These are phyloP conservation scores for Microtus ochrogaster DNA, from an alignment of 2,113 vertebrate species.

Conservation along the genomic window DNA sequence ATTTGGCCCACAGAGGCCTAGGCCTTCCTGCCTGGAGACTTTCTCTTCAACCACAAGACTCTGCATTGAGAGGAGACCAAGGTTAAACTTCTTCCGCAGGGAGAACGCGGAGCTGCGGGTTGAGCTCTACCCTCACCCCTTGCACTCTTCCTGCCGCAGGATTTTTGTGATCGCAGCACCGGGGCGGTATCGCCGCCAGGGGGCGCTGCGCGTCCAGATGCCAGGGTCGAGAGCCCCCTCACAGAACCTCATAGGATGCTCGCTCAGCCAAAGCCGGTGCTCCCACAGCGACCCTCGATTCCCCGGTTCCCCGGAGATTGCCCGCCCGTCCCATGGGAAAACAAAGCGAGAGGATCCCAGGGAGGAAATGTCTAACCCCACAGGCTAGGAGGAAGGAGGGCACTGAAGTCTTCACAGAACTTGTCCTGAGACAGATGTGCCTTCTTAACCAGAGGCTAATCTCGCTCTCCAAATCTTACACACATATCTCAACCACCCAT, in stretches of 20 bases:
- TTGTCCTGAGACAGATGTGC: not conserved
- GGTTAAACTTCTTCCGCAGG: not conserved
- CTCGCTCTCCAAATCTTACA: not conserved
- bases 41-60: not conserved
- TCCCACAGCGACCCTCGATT: not conserved
- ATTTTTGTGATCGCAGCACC: too few species aligned
- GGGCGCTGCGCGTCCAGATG: too few species aligned
- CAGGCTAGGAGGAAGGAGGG: not conserved
- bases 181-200: accelerated
- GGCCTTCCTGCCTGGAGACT: not conserved
- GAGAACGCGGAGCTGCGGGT: accelerated
- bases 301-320: too few species aligned
- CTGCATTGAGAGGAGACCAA: accelerated
- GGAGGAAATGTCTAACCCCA: not conserved
- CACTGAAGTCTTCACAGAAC: too few species aligned
- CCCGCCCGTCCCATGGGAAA: too few species aligned
- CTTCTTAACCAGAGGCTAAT: not conserved
- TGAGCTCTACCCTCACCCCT: too few species aligned
- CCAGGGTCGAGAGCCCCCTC: accelerated
- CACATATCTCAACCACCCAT: not conserved
- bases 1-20: not conserved
- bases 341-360: not conserved
- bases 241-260: accelerated
- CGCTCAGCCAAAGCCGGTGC: too few species aligned
- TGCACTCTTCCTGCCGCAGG: too few species aligned